Percentiles rank a stretch among this genome's conserved stretches.
Conservation (phyloP, 1,140 invertebrate genomes). For the Aphis craccivora region DNA sequence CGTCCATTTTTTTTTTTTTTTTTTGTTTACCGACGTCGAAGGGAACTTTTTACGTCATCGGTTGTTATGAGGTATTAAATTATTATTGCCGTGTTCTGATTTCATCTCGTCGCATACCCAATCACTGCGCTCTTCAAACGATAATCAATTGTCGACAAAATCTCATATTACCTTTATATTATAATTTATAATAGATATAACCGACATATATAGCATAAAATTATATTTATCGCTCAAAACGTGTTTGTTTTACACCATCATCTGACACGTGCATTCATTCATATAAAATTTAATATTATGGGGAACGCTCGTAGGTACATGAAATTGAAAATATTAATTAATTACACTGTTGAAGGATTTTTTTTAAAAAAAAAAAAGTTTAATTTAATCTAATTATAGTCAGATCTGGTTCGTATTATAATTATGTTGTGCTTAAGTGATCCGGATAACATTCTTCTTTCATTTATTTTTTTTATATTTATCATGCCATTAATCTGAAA, state of each 20-base stretch:
- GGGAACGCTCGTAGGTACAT: not conserved
- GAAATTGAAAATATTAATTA: not conserved
- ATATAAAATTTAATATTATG: not conserved
- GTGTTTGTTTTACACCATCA: not conserved
- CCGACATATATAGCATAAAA: too few species aligned
- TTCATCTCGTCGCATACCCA: not conserved
- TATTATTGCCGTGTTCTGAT: not conserved
- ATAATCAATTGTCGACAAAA: constrained; percentile 4
- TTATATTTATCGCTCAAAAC: not conserved
- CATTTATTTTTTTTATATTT: not conserved
- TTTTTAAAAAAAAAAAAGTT: not conserved
- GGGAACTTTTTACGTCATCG: not conserved
- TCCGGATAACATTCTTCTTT: not conserved
- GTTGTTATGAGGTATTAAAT: not conserved
- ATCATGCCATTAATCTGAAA: not conserved
- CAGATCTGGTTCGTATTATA: not conserved
- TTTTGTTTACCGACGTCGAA: not conserved
- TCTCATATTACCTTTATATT: not conserved
- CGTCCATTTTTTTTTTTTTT: not conserved
- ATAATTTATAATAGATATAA: too few species aligned
- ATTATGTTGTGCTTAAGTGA: constrained; percentile 6
- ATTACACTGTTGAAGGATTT: not conserved
- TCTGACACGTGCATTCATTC: not conserved
- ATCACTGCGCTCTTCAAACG: not conserved
- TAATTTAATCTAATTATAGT: not conserved